Conservation (phyloP, 2,888 invertebrate genomes). For the Mamestra brassicae region DNA sequence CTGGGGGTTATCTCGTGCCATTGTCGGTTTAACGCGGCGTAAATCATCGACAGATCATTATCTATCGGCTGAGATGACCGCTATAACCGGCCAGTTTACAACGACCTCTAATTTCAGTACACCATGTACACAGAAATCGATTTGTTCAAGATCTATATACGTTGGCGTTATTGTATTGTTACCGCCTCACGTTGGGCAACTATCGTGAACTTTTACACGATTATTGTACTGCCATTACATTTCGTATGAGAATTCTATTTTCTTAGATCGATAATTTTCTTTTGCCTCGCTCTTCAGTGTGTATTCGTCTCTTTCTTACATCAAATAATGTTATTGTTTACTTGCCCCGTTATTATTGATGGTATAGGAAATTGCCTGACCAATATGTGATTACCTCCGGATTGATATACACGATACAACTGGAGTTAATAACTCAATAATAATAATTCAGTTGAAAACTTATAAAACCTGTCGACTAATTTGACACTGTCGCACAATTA, state of each 20-base stretch:
- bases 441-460: conserved; percentile 50
- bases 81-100: conserved; percentile 75
- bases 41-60: conserved; percentile 90
- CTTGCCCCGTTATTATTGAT: conserved; percentile 85
- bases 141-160: conserved; percentile 75
- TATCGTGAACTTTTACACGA: conserved; percentile 90
- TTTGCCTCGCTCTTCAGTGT: conserved; percentile 74
- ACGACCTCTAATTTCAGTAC: conserved; percentile 75
- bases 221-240: conserved; percentile 87
- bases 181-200: conserved; percentile 84
- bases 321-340: conserved; percentile 89
- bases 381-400: conserved; percentile 82
- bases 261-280: conserved; percentile 83
- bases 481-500: conserved; percentile 54
- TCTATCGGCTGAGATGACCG: conserved; percentile 84
- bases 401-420: conserved; percentile 52
- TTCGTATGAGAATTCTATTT: conserved; percentile 91
- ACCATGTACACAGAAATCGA: conserved; percentile 72
- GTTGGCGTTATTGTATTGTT: conserved; percentile 82
- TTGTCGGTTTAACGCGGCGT: conserved; percentile 89
- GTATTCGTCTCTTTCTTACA: conserved; percentile 75
- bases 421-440: conserved; percentile 67
- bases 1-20: conserved; percentile 83
- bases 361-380: conserved; percentile 81
- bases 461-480: conserved; percentile 26